Evolutionary conservation across 92 coral and sea anemone genomes (phyloP).

Genomic region (Heliopora coerulea): DNA sequence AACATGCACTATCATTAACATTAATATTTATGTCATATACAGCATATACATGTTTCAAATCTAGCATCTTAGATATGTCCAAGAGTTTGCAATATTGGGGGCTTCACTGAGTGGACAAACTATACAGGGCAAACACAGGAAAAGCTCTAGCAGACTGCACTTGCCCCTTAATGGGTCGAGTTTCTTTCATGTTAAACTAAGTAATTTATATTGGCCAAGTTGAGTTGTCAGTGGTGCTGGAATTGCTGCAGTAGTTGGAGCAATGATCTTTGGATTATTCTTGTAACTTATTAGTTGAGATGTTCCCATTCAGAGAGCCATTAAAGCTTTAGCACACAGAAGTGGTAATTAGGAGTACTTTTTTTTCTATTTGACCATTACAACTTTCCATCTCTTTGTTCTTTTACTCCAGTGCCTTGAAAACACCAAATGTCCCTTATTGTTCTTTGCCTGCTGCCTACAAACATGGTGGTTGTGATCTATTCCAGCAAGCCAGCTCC

Average conservation of each 20-base stretch:
- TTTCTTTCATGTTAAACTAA: background rate
- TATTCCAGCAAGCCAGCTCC: conserved; percentile 15
- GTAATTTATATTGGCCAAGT: background rate
- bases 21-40: no score
- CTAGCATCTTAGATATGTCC: background rate
- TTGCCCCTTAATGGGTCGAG: background rate
- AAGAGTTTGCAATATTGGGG: background rate
- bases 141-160: background rate
- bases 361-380: conserved; percentile 22
- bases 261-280: conserved; percentile 10
- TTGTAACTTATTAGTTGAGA: background rate
- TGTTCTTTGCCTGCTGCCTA: conserved; percentile 10
- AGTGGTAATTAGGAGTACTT: conserved; percentile 18
- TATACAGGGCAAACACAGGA: background rate
- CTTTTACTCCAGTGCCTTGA: background rate
- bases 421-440: conserved; percentile 2
- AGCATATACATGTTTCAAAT: no score
- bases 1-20: no score
- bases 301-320: background rate
- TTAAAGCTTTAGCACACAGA: conserved; percentile 13
- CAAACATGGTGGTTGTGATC: conserved; percentile 28
- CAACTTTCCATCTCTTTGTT: conserved; percentile 27
- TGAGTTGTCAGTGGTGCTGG: conserved; percentile 26
- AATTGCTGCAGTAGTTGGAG: conserved; percentile 15
- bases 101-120: no score